phyloP scores from a whole-genome alignment of 2,113 vertebrate genomes.

The Pogonocichla stellata region DNA sequence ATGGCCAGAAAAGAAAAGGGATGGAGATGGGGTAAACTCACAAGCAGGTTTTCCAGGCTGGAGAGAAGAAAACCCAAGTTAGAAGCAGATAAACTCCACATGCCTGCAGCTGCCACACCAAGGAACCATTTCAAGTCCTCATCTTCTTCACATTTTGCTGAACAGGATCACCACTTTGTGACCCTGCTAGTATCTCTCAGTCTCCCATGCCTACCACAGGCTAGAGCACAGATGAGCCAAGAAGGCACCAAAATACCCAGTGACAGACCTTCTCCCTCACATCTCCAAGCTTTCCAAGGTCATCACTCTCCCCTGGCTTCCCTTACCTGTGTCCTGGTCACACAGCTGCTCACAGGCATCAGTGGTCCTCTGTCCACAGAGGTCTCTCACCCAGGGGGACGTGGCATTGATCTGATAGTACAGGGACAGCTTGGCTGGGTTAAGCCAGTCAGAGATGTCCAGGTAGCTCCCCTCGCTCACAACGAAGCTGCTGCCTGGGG shows the following conservation, averaged over 20 bases:
- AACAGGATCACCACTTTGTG: neutral
- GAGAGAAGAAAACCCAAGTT: neutral
- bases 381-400: conserved; percentile 91
- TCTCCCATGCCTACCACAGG: neutral
- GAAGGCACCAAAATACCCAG: accelerated
- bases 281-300: neutral
- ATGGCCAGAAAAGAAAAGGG: neutral
- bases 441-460: conserved; percentile 97
- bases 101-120: neutral
- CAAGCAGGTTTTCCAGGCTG: accelerated
- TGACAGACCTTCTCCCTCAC: neutral
- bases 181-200: neutral
- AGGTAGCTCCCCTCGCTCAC: conserved; percentile 95
- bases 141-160: neutral
- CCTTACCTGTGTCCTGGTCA: conserved; percentile 92
- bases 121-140: neutral
- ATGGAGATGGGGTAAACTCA: neutral
- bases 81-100: neutral
- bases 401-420: conserved; percentile 96
- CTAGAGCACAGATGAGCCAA: neutral
- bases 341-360: conserved; percentile 97
- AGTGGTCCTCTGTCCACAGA: conserved; percentile 92
- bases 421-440: conserved; percentile 92
- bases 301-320: neutral
- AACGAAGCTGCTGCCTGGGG: conserved; percentile 94